phyloP scores from a whole-genome alignment of 2,113 vertebrate species.

The Delphinapterus leucas region DNA sequence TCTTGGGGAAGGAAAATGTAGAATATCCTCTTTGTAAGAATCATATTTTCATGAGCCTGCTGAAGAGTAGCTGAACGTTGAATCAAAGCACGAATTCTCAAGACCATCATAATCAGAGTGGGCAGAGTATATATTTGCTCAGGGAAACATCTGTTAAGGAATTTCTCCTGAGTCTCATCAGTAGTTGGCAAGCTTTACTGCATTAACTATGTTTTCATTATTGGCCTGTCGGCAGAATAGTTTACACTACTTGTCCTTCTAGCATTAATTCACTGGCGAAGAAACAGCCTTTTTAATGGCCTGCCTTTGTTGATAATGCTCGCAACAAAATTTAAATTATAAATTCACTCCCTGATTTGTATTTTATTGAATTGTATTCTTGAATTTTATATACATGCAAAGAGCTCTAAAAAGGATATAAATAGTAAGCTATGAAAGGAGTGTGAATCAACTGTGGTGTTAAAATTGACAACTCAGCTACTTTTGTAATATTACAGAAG shows the following conservation, averaged over 20 bases:
- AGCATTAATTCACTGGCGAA: conserved; percentile 58
- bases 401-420: neutral
- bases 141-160: conserved; percentile 81
- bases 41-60: conserved; percentile 71
- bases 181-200: conserved; percentile 69
- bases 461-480: neutral
- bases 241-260: conserved; percentile 65
- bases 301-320: conserved; percentile 45
- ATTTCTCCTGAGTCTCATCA: conserved; percentile 80
- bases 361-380: conserved; percentile 28
- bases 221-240: conserved; percentile 65
- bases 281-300: conserved; percentile 42
- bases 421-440: conserved; percentile 25
- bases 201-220: conserved; percentile 75
- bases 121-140: conserved; percentile 79
- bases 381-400: neutral
- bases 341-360: neutral
- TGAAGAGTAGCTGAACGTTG: conserved; percentile 73
- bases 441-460: neutral
- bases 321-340: conserved; percentile 18
- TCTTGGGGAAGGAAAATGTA: conserved; percentile 57
- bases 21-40: conserved; percentile 46
- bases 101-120: conserved; percentile 77
- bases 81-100: conserved; percentile 80
- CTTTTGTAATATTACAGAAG: neutral